phyloP scores from a whole-genome alignment of 1,140 invertebrate genomes.

The Lasioglossum albipes region DNA sequence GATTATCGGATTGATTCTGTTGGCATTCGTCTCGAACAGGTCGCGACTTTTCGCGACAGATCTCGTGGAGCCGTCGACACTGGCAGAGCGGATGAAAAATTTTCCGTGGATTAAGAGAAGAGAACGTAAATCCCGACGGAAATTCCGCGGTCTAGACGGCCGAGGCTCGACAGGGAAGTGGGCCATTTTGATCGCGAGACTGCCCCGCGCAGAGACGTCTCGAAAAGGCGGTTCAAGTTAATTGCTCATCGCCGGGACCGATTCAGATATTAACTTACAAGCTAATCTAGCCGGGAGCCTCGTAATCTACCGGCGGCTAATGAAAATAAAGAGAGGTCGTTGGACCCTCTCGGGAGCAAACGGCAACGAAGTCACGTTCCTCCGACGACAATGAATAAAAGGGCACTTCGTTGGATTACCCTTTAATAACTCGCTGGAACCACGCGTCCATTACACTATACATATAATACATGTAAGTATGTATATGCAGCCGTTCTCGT shows the following conservation, averaged over 20 bases:
- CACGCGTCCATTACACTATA: constrained; percentile 17
- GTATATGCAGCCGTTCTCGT: neutral
- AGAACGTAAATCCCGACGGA: neutral
- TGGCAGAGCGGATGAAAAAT: too few species aligned
- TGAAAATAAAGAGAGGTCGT: constrained; percentile 50
- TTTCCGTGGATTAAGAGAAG: too few species aligned
- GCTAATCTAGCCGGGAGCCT: constrained; percentile 37
- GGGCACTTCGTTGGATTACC: constrained; percentile 33
- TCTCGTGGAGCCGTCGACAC: too few species aligned
- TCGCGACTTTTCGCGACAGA: too few species aligned
- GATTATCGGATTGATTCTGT: too few species aligned
- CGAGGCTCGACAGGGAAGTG: neutral
- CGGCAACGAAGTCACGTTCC: constrained; percentile 48
- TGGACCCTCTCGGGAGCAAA: constrained; percentile 41
- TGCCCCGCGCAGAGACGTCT: neutral
- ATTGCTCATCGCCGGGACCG: constrained; percentile 29
- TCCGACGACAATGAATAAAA: constrained; percentile 45
- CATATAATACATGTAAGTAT: neutral
- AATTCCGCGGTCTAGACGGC: neutral
- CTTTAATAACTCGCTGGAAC: constrained; percentile 38
- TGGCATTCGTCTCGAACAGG: too few species aligned
- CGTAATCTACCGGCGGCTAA: constrained; percentile 39
- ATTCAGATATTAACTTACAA: constrained; percentile 46
- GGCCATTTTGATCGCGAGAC: neutral
- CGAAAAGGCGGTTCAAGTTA: neutral